phyloP scores from a whole-genome alignment of 2,888 invertebrate genomes.

The Rhimphoctona megacephalus region DNA sequence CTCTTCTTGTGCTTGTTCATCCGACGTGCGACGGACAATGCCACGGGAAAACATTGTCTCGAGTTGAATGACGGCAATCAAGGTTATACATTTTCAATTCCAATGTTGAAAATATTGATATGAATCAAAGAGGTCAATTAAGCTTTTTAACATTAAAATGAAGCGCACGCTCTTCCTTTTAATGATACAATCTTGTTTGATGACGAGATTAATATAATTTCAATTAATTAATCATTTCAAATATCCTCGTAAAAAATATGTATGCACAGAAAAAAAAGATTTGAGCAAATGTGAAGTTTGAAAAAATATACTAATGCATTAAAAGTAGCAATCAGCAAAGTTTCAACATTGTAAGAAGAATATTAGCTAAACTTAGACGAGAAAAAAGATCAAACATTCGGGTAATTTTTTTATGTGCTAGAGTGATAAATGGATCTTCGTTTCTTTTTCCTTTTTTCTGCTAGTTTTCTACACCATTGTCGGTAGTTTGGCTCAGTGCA shows the following conservation, averaged over 20 bases:
- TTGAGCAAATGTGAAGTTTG: not conserved
- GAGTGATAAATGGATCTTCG: not conserved
- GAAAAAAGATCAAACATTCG: not conserved
- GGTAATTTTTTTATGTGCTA: not conserved
- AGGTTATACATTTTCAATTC: slow-evolving; percentile 29
- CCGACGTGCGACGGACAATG: slow-evolving; percentile 49
- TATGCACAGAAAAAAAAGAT: too few relatives aligned
- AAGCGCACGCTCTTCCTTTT: not conserved
- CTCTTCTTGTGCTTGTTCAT: slow-evolving; percentile 12
- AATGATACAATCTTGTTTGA: not conserved
- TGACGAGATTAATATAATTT: not conserved
- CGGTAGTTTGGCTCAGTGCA: not conserved
- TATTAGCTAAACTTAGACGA: not conserved
- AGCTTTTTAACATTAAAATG: not conserved
- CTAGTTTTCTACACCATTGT: not conserved
- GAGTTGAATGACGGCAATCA: slow-evolving; percentile 37
- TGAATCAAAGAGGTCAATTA: not conserved
- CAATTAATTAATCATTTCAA: not conserved
- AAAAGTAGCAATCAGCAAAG: not conserved
- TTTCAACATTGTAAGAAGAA: slow-evolving; percentile 2
- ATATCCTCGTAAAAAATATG: not conserved
- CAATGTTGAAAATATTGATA: not conserved
- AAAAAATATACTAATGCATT: not conserved
- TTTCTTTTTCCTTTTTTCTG: slow-evolving; percentile 13
- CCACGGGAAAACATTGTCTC: slow-evolving; percentile 34